A percentile compares a stretch with the other conserved stretches of the same genome.
These are phyloP conservation scores for Gallinago jamesoni DNA, from an alignment of 2,113 vertebrate genomes.

Conservation along the genomic window DNA sequence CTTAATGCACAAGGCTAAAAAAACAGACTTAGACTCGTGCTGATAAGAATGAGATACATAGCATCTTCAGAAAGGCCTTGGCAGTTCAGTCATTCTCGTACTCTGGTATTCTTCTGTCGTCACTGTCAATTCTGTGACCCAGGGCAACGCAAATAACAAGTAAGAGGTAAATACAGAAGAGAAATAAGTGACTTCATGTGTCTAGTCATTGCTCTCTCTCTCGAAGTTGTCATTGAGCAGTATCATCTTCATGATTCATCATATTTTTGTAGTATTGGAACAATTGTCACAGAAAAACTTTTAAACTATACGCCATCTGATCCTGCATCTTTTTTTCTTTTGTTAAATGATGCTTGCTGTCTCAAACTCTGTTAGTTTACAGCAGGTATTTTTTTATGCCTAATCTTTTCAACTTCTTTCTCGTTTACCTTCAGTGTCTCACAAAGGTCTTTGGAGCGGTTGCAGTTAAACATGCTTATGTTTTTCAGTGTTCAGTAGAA, in stretches of 20 bases:
- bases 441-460: not conserved
- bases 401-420: not conserved
- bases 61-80: not conserved
- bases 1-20: not conserved
- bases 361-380: not conserved
- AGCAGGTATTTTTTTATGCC: not conserved
- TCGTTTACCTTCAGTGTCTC: not conserved
- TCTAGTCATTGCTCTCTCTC: not conserved
- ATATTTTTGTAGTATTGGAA: not conserved
- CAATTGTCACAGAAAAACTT: not conserved
- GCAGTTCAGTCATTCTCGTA: not conserved
- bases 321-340: not conserved
- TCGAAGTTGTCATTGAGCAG: not conserved
- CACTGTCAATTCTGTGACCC: not conserved
- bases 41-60: not conserved
- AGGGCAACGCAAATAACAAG: not conserved
- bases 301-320: not conserved
- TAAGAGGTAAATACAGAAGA: not conserved
- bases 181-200: not conserved
- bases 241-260: not conserved
- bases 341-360: not conserved
- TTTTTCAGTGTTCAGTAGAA: not conserved
- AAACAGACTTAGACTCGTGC: not conserved
- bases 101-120: not conserved
- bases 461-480: not conserved